Conservation (phyloP, 2,797 vertebrate species). For the Catamblyrhynchus diadema region DNA sequence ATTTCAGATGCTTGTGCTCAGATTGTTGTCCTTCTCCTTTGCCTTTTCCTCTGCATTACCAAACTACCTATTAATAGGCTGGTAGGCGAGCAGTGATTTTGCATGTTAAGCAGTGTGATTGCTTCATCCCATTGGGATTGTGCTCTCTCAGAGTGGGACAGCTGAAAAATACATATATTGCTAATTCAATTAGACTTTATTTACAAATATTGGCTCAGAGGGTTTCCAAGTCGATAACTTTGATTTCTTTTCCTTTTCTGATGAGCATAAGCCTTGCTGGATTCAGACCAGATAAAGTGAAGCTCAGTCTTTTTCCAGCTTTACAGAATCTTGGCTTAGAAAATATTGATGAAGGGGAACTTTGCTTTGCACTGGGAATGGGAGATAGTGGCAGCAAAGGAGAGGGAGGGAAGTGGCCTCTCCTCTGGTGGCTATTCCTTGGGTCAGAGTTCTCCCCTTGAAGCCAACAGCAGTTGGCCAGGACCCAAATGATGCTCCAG, state of each 20-base stretch:
- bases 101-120: background rate
- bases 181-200: slow-evolving; percentile 5
- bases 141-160: background rate
- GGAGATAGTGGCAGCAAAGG: background rate
- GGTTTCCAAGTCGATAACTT: background rate
- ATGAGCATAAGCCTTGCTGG: background rate
- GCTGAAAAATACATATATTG: background rate
- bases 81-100: background rate
- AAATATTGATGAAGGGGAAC: background rate
- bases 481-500: background rate
- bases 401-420: background rate
- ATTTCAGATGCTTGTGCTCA: background rate
- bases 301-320: background rate
- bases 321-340: background rate
- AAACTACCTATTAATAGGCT: background rate
- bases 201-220: background rate
- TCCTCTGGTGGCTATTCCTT: background rate
- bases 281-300: background rate
- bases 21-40: background rate
- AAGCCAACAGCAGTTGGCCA: background rate
- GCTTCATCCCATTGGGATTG: background rate
- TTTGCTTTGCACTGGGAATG: background rate
- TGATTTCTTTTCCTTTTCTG: background rate
- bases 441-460: background rate
- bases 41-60: background rate